Evolutionary conservation across 2,113 vertebrate species (phyloP).

Genomic region (Paramormyrops kingsleyae): DNA sequence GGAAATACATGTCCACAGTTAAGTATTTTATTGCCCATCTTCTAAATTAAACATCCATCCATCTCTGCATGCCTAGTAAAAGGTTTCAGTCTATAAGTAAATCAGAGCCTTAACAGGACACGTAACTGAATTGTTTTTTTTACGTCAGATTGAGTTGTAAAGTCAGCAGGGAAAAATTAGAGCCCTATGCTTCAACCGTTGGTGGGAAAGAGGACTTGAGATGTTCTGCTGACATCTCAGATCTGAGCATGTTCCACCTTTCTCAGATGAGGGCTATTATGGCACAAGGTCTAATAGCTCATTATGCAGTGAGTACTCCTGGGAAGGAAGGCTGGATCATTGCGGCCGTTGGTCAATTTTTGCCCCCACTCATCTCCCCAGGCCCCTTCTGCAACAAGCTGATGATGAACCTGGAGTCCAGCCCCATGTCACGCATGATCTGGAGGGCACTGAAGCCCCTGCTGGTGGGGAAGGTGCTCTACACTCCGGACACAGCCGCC

Average conservation of each 20-base stretch:
- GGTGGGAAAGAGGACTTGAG: neutral
- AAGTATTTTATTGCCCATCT: neutral
- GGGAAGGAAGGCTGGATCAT: neutral
- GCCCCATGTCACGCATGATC: conserved; percentile 87
- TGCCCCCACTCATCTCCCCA: neutral
- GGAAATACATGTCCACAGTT: neutral
- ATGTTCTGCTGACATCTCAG: neutral
- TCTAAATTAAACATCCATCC: neutral
- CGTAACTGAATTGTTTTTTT: neutral
- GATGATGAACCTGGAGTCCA: conserved; percentile 86
- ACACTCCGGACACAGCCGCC: conserved; percentile 83
- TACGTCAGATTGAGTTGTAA: neutral
- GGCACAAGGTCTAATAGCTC: neutral
- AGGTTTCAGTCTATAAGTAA: neutral
- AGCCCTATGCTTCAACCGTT: neutral
- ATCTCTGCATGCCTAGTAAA: neutral
- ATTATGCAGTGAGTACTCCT: neutral
- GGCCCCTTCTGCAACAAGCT: conserved; percentile 91
- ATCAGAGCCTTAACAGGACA: neutral
- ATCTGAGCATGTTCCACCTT: neutral
- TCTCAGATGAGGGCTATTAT: neutral
- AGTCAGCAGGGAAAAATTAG: neutral
- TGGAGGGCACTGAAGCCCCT: conserved; percentile 91
- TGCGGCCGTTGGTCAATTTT: neutral
- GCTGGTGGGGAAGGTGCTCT: conserved; percentile 90